These are phyloP conservation scores for Centropus unirufus DNA, from an alignment of 2,113 vertebrate genomes.

Conservation along the genomic window DNA sequence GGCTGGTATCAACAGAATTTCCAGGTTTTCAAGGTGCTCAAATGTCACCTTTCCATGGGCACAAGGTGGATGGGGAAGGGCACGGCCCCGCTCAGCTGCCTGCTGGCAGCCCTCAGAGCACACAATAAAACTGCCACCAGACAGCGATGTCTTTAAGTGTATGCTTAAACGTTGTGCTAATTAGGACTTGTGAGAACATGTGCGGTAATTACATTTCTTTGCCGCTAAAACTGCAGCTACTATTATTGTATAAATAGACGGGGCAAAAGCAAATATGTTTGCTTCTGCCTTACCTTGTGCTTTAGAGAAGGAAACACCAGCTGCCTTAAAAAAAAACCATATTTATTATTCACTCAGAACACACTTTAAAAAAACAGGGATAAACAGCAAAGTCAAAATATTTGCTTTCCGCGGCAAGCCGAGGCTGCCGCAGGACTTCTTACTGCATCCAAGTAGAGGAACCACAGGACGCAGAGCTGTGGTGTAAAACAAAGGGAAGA, in stretches of 20 bases:
- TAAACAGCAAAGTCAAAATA: constrained; percentile 55
- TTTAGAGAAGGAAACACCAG: constrained; percentile 29
- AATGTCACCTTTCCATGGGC: accelerated
- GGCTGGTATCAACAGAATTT: background rate
- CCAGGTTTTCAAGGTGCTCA: background rate
- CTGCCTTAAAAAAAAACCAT: constrained; percentile 56
- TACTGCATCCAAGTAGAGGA: background rate
- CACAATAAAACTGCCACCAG: accelerated
- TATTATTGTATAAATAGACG: background rate
- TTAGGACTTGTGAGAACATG: background rate
- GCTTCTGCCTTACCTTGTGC: constrained; percentile 3
- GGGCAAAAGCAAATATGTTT: constrained; percentile 23
- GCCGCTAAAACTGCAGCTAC: constrained; percentile 16
- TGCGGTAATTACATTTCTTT: background rate
- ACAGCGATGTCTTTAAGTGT: background rate
- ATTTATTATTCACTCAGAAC: constrained; percentile 63
- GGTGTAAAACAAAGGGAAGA: background rate
- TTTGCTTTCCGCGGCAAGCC: constrained; percentile 44
- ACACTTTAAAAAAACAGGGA: background rate
- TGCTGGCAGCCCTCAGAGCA: background rate
- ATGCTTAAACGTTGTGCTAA: background rate
- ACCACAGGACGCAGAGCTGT: background rate
- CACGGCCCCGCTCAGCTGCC: background rate
- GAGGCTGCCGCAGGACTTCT: background rate
- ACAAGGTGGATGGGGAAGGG: background rate